Conservation (phyloP, 2,888 invertebrate genomes). For the Caenorhabditis macrosperma region DNA sequence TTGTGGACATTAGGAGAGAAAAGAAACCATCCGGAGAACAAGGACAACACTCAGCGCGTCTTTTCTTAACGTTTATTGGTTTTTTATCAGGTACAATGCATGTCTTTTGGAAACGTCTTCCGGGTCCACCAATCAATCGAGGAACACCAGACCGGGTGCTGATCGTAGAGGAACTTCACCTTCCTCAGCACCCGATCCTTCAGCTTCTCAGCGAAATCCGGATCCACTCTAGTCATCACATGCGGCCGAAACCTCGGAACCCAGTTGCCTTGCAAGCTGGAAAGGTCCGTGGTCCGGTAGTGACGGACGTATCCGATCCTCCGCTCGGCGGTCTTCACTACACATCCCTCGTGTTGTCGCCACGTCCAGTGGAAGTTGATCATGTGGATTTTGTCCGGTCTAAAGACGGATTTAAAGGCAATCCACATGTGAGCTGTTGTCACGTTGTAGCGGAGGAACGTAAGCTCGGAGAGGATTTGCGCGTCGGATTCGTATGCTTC, state of each 20-base stretch:
- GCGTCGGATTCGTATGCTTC: background rate
- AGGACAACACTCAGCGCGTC: background rate
- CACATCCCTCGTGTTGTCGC: conserved; percentile 27
- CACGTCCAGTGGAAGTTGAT: conserved; percentile 33
- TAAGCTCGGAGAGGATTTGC: conserved; percentile 3
- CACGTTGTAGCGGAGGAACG: conserved; percentile 23
- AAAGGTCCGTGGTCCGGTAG: conserved; percentile 13
- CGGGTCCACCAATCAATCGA: conserved; percentile 12
- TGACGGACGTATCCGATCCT: conserved; percentile 28
- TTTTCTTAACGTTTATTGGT: conserved; percentile 4
- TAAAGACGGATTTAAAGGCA: conserved; percentile 27
- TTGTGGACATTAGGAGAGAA: conserved; percentile 10
- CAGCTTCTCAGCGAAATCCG: conserved; percentile 7
- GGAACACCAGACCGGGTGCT: conserved; percentile 23
- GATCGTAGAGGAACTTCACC: conserved; percentile 29
- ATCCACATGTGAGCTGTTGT: conserved; percentile 15
- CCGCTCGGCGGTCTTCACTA: conserved; percentile 10
- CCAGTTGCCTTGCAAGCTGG: conserved; percentile 19
- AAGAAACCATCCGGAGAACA: conserved; percentile 12
- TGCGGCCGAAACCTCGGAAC: conserved; percentile 23
- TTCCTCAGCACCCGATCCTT: conserved; percentile 10
- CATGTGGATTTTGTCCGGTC: conserved; percentile 26
- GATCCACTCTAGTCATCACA: conserved; percentile 13
- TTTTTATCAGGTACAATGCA: conserved; percentile 7
- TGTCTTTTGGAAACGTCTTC: conserved; percentile 3